Evolutionary conservation across 53 echinoderm and acorn worm species (phyloP), one percentile per base, ranked within the genome.

Genomic region (Echinarachnius parma): DNA sequence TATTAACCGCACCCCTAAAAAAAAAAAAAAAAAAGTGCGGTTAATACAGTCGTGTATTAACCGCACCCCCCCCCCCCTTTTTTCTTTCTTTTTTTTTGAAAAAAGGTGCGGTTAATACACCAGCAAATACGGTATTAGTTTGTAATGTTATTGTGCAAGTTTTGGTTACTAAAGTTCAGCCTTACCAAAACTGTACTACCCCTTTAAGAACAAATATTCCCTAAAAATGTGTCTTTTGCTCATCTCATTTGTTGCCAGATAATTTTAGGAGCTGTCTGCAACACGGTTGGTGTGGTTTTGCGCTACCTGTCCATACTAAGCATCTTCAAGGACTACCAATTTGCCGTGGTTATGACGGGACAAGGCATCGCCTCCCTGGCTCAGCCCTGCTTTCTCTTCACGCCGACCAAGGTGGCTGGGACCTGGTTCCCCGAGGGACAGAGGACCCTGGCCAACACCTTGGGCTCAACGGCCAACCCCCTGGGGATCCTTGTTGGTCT

Each of bases 391-490:
- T 64, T 91, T 28, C 85, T 98, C 47, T 96, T 98, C 59, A 72
- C 91, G 30, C 91, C 98, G 0, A 98, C 98, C 60, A 98, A 96
- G 72, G 65, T 98, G 29, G 98, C 98, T 4, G 98, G 91, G 7
- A 28, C 66, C n/a, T 98, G 98, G 98, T 98, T 91, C 42, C 87
- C 88, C 1, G 98, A 91, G 9, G 84, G 81, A 42, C 98, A 98
- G 37, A 47, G 98, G 34, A 89, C 98, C 48, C 59, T 82, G 2
- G 98, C 98, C 16, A 98, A 98, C 66, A 98, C 88, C 0, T 57
- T 98, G 9, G 98, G 88, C 0, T 82, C 98, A 2, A 80, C 85
- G 1, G 85, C 91, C 31, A 98, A 98, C 61, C 98, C 98, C 9
- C 66, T 91, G 2, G 98, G 98, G 21, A 85, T 91, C 48, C 86